Evolutionary conservation across 2,113 vertebrate genomes (phyloP).

Genomic region (Melanotaenia duboulayi): DNA sequence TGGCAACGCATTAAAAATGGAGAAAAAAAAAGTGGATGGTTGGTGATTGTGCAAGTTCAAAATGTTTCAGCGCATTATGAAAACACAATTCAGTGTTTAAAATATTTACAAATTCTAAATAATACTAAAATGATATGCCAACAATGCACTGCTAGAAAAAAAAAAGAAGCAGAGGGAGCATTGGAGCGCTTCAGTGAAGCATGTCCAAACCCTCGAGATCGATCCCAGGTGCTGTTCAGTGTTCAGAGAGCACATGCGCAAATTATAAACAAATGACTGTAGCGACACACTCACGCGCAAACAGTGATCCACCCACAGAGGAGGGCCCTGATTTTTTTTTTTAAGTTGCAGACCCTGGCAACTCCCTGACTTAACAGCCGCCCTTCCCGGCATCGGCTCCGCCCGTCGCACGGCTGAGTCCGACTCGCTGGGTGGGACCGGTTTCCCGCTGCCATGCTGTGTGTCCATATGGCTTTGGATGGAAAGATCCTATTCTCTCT

Average conservation of each 20-base stretch:
- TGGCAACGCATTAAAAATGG: conserved; percentile 60
- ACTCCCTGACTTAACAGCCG: conserved; percentile 43
- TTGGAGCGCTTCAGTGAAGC: neutral
- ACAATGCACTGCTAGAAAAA: conserved; percentile 53
- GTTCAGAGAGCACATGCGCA: conserved; percentile 28
- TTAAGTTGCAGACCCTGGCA: conserved; percentile 50
- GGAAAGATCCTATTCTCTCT: conserved; percentile 65
- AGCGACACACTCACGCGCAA: conserved; percentile 31
- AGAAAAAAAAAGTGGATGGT: conserved; percentile 42
- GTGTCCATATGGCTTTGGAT: conserved; percentile 90
- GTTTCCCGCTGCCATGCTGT: conserved; percentile 71
- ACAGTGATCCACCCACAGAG: conserved; percentile 64
- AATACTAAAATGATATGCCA: conserved; percentile 70
- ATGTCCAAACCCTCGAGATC: neutral
- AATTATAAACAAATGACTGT: conserved; percentile 45
- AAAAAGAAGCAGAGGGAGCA: conserved; percentile 13
- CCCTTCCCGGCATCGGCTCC: conserved; percentile 32
- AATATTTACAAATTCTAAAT: conserved; percentile 78
- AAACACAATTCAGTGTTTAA: conserved; percentile 75
- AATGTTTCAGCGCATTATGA: conserved; percentile 66
- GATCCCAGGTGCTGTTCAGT: conserved; percentile 21
- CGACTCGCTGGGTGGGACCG: conserved; percentile 44
- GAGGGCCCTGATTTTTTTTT: conserved; percentile 69
- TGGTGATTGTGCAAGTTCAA: conserved; percentile 78
- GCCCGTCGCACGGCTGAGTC: conserved; percentile 39